Conservation (phyloP, 2,888 invertebrate genomes). For the Strigamia maritima region DNA sequence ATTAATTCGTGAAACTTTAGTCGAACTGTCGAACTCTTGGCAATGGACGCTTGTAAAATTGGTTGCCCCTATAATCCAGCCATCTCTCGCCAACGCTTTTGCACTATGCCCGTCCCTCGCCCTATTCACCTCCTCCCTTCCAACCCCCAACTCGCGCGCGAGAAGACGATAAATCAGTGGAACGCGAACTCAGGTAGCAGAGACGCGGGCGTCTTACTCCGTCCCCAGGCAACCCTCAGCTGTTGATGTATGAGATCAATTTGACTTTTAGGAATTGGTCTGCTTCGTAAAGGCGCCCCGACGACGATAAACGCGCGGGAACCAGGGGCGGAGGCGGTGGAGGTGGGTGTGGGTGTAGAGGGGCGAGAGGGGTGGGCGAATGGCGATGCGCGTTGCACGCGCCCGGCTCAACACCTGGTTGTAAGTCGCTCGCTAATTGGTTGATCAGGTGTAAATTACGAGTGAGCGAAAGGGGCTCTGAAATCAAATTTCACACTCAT, state of each 20-base stretch:
- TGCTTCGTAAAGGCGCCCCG: constrained; percentile 25
- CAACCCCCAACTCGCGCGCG: background rate
- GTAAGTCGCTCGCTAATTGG: constrained; percentile 35
- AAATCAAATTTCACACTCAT: constrained; percentile 39
- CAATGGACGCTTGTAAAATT: background rate
- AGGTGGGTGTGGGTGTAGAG: constrained; percentile 16
- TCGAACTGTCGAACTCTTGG: background rate
- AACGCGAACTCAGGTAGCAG: constrained; percentile 3
- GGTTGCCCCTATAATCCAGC: background rate
- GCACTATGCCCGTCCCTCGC: background rate
- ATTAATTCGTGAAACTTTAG: background rate
- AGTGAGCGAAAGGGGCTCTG: constrained; percentile 35
- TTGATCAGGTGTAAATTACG: constrained; percentile 38
- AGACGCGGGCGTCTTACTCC: background rate
- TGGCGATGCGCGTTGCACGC: background rate
- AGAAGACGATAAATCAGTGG: constrained; percentile 22
- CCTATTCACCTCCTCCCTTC: background rate
- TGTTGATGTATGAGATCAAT: constrained; percentile 23
- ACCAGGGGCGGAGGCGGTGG: background rate
- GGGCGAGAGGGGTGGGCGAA: background rate
- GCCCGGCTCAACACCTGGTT: background rate
- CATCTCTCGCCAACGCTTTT: background rate
- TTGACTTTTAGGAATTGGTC: constrained; percentile 25
- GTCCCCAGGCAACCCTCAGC: constrained; percentile 15
- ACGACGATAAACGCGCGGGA: constrained; percentile 13